Conservation (phyloP, 2,888 invertebrate species). For the Cheilosia scutellata region DNA sequence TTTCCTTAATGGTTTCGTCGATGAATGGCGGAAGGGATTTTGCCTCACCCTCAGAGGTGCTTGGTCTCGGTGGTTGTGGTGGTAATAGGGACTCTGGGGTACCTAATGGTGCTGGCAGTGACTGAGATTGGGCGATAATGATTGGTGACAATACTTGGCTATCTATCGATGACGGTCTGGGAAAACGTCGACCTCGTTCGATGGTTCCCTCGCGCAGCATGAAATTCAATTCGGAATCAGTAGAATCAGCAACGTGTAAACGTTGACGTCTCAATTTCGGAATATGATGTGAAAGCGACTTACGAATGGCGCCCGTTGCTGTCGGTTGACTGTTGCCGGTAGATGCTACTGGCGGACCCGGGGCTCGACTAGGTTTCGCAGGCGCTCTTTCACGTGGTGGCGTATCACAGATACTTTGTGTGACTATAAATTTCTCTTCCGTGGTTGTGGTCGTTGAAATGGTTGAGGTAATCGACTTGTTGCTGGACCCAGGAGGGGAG, state of each 20-base stretch:
- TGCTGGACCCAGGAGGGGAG: constrained; percentile 27
- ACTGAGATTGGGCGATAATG: constrained; percentile 46
- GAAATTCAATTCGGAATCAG: constrained; percentile 78
- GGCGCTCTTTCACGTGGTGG: constrained; percentile 83
- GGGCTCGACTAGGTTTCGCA: constrained; percentile 81
- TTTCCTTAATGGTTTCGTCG: constrained; percentile 41
- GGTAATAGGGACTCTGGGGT: constrained; percentile 34
- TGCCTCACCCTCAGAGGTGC: constrained; percentile 22
- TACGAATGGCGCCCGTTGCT: constrained; percentile 77
- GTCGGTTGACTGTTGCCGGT: constrained; percentile 57
- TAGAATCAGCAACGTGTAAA: constrained; percentile 61
- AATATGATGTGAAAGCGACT: constrained; percentile 73
- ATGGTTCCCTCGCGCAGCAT: constrained; percentile 78
- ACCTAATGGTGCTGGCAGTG: constrained; percentile 59
- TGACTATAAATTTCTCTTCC: constrained; percentile 81
- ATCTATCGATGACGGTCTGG: constrained; percentile 77
- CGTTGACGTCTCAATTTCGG: constrained; percentile 68
- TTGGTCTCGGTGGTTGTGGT: constrained; percentile 58
- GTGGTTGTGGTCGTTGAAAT: constrained; percentile 76
- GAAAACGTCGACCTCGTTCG: constrained; percentile 82
- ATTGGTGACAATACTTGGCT: constrained; percentile 42
- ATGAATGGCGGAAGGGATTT: constrained; percentile 57
- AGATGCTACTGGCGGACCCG: constrained; percentile 41
- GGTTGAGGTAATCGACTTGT: constrained; percentile 64
- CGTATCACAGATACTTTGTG: constrained; percentile 82